Evolutionary conservation across 2,113 vertebrate genomes (phyloP).

Genomic region (Callaeas wilsoni): DNA sequence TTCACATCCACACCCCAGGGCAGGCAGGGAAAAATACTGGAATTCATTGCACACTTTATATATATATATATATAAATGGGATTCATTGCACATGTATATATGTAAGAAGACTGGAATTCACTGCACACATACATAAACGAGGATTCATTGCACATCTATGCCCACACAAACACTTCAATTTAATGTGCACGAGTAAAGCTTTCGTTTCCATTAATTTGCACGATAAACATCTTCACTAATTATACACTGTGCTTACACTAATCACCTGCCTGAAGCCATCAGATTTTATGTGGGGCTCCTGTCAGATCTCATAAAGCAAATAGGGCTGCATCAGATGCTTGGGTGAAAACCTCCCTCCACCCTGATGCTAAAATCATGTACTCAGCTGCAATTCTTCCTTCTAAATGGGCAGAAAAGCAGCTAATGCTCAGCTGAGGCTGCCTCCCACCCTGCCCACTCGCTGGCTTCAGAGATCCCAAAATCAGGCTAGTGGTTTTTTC

Average conservation of each 20-base stretch:
- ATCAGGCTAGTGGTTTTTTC: fast-evolving
- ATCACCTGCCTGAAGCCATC: slow-evolving; percentile 20
- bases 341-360: background rate
- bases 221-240: slow-evolving; percentile 2
- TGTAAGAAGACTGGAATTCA: background rate
- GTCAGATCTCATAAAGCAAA: background rate
- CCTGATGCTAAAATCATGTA: background rate
- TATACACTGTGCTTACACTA: background rate
- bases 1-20: background rate
- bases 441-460: background rate
- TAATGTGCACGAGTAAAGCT: background rate
- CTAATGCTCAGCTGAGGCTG: background rate
- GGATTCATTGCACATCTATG: background rate
- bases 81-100: background rate
- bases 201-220: background rate
- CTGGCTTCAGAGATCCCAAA: background rate
- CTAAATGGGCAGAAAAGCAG: background rate
- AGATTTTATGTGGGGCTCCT: background rate
- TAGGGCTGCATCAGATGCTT: background rate
- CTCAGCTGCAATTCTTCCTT: background rate
- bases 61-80: background rate
- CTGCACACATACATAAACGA: background rate
- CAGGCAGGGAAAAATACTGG: background rate
- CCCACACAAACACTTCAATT: background rate
- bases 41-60: background rate